Evolutionary conservation across 2,113 vertebrate genomes (phyloP).

Genomic region (Psittacula cyanocephala): DNA sequence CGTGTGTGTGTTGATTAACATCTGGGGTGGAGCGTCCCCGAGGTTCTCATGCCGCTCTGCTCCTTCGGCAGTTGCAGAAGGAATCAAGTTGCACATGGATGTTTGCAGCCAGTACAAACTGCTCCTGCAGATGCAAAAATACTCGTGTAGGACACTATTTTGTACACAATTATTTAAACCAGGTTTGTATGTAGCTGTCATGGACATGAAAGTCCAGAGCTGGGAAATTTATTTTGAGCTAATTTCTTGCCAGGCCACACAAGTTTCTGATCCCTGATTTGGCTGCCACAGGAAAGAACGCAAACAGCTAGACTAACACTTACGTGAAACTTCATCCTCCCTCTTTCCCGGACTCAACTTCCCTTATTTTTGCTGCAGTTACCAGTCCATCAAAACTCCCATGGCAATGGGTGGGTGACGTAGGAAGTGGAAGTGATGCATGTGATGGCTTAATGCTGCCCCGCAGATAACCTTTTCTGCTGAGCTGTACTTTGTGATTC

Average conservation of each 20-base stretch:
- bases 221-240: not conserved
- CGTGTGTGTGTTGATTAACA: not conserved
- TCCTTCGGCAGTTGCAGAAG: not conserved
- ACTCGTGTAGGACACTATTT: not conserved
- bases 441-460: not conserved
- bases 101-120: not conserved
- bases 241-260: not conserved
- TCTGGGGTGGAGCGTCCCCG: not conserved
- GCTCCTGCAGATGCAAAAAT: not conserved
- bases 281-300: not conserved
- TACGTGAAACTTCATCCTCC: not conserved
- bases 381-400: not conserved
- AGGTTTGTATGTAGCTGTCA: not conserved
- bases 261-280: not conserved
- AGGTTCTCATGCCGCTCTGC: not conserved
- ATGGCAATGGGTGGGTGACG: rapidly evolving
- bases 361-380: not conserved
- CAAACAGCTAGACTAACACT: not conserved
- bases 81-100: not conserved
- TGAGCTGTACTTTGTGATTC: rapidly evolving
- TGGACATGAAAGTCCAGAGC: not conserved
- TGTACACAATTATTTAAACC: not conserved
- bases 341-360: not conserved
- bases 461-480: rapidly evolving
- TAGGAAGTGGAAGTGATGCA: not conserved